Conservation (phyloP, 1,140 invertebrate species). For the Agrypnia vestita region DNA sequence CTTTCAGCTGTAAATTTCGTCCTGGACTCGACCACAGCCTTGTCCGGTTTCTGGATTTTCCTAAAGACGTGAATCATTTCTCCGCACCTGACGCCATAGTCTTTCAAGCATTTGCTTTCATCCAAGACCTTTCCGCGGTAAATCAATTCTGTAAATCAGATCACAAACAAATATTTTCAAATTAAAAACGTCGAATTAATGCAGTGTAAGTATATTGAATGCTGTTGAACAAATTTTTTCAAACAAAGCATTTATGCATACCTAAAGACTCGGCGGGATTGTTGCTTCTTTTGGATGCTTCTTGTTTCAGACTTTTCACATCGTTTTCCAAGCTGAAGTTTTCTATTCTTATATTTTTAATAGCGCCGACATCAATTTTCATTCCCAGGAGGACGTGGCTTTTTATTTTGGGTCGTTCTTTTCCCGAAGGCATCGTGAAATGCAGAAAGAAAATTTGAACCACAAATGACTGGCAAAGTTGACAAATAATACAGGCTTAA, state of each 20-base stretch:
- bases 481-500: background rate
- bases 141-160: conserved; percentile 50
- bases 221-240: too few relatives aligned
- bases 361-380: conserved; percentile 32
- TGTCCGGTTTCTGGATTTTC: conserved; percentile 23
- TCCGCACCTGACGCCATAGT: conserved; percentile 48
- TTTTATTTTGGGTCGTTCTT: conserved; percentile 19
- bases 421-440: background rate
- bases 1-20: conserved; percentile 43
- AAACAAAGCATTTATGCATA: conserved; percentile 15
- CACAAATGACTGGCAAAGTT: conserved; percentile 9
- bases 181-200: too few relatives aligned
- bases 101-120: conserved; percentile 52
- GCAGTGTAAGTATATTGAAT: too few relatives aligned
- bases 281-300: conserved; percentile 53
- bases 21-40: conserved; percentile 20
- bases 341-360: conserved; percentile 32
- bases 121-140: conserved; percentile 55
- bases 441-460: conserved; percentile 1
- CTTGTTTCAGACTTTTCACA: conserved; percentile 49
- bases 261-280: conserved; percentile 45
- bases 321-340: conserved; percentile 42
- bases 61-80: conserved; percentile 54
- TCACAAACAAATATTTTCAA: background rate
- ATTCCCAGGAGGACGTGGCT: conserved; percentile 42